These are phyloP conservation scores for Calliphora vomitoria DNA, from an alignment of 2,888 invertebrate species.

Conservation along the genomic window DNA sequence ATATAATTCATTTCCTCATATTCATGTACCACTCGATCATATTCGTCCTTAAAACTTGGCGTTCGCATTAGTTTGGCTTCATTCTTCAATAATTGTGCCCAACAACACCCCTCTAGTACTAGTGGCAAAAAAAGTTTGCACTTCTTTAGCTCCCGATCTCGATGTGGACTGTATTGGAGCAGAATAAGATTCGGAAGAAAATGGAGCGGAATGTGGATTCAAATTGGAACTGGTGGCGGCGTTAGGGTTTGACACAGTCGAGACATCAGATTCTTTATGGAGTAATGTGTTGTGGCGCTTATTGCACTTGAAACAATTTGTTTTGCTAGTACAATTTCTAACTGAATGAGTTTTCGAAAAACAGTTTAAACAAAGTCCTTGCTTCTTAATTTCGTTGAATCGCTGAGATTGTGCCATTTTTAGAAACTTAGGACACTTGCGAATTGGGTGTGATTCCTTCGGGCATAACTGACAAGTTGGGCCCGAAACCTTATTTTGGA, in stretches of 20 bases:
- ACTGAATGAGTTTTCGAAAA: constrained; percentile 1
- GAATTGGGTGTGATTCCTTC: constrained; percentile 4
- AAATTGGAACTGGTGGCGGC: not conserved
- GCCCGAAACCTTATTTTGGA: not conserved
- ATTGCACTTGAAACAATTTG: constrained; percentile 4
- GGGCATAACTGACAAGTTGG: not conserved
- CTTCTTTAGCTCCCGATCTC: not conserved
- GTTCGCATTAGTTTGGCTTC: constrained; percentile 21
- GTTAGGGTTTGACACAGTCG: not conserved
- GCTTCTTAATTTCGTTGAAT: too few relatives aligned
- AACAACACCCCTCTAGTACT: constrained; percentile 15
- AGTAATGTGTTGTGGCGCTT: constrained; percentile 10
- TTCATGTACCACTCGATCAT: constrained; percentile 37
- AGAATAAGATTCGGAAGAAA: not conserved
- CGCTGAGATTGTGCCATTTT: constrained; percentile 5
- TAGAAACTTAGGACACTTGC: not conserved
- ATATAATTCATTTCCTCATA: not conserved
- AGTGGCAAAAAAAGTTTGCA: constrained; percentile 31
- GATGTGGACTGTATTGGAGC: constrained; percentile 35
- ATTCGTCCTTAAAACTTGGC: constrained; percentile 42
- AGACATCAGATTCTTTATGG: not conserved
- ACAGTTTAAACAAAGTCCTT: constrained; percentile 8
- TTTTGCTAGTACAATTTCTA: not conserved
- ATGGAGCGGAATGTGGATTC: constrained; percentile 10
- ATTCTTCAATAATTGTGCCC: constrained; percentile 50